These are phyloP conservation scores for Scopus umbretta DNA, from an alignment of 2,113 vertebrate genomes.

Conservation along the genomic window DNA sequence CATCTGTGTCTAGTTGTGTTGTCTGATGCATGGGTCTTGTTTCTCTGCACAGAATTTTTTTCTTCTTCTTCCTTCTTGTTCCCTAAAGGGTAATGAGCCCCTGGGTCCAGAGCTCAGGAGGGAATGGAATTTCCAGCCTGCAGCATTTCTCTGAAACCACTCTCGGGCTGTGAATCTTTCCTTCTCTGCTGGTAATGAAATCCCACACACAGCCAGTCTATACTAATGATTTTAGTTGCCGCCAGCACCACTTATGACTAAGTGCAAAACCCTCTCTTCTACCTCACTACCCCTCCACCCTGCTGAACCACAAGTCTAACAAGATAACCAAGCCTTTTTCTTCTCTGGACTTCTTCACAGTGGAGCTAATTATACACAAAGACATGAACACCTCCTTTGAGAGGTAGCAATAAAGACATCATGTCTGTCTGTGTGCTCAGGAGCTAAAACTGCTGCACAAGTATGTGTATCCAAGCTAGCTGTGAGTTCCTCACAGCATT, in stretches of 20 bases:
- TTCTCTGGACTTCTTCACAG: neutral
- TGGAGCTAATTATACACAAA: neutral
- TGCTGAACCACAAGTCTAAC: neutral
- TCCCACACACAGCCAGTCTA: neutral
- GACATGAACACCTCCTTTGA: neutral
- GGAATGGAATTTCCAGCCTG: neutral
- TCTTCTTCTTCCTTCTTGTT: neutral
- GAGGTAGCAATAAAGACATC: neutral
- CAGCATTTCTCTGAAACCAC: neutral
- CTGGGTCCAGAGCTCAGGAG: neutral
- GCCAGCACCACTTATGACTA: neutral
- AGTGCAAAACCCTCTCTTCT: constrained; percentile 12
- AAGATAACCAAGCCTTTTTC: neutral
- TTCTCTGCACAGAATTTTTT: neutral
- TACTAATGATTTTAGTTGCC: constrained; percentile 18
- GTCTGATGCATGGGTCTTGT: neutral
- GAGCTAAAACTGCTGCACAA: neutral
- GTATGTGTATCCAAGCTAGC: neutral
- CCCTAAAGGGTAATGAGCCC: neutral
- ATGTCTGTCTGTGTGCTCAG: rapidly evolving
- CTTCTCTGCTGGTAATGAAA: constrained; percentile 2
- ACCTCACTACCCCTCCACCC: neutral
- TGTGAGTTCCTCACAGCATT: neutral
- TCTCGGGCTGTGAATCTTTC: neutral
- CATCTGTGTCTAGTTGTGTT: neutral